Base-by-base conservation (phyloP, 2,888 invertebrate genomes). In the Epirrhoe tristata region DNA sequence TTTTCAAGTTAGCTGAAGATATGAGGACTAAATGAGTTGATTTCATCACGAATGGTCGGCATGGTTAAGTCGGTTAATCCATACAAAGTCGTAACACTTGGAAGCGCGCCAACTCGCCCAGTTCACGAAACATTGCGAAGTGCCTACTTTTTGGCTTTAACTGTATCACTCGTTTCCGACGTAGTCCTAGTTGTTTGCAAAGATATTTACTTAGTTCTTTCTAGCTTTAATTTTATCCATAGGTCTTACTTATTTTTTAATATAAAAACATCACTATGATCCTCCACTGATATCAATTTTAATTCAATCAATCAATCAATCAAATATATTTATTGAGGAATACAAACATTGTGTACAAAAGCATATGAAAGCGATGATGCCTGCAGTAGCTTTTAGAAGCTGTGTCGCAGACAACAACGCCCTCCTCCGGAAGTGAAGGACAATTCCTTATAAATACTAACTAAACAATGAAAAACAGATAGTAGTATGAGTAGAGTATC, bases 51-150 rank as follows among this genome's bases (percentile, higher is more conserved):
- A 60, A 73, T 72, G 48, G 53, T 52, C 53, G 39, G 24, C 24
- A 24, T 3, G 3, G 24, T 24, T 24, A 24, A 24, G 24, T 58
- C 63, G 69, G 62, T 76, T 67, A 75, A 75, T 72, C 73, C 66
- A 70, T 73, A 48, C 65, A 58, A 60, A 43, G 72, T 67, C 66
- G 81, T 80, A 78, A 81, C 76, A 81, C 78, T 87, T 87, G 87
- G 87, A 76, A 0, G 43, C 6, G 48, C 34, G 83, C 86, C 87
- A 87, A 51, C 50, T 67, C 54, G 5, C 48, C 60, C 78, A 74
- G 73, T 69, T 58, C 66, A 74, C 69, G 77, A 77, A 80, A 78
- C 76, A 77, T 72, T 75, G 77, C 74, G 72, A 80, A 76, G 58
- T 52, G 63, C 64, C 64, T 66, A 64, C 64, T 59, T 66, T 70